Conservation (phyloP, 2,888 invertebrate genomes). For the Zhengitettix transpicula region DNA sequence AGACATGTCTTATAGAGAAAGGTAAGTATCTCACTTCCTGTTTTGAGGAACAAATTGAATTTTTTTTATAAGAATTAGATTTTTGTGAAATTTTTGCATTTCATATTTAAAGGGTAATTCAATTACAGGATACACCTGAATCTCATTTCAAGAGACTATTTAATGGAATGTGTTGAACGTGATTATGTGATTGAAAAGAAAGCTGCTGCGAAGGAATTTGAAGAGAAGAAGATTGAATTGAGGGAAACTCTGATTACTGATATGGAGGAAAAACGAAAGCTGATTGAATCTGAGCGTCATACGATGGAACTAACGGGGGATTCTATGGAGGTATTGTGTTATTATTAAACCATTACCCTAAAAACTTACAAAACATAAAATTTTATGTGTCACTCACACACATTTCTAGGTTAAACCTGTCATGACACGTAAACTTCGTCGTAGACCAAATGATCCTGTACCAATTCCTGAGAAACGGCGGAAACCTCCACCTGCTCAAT, state of each 20-base stretch:
- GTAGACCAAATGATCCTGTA: slow-evolving; percentile 86
- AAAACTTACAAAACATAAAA: no score
- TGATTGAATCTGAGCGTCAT: slow-evolving; percentile 74
- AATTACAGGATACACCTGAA: slow-evolving; percentile 42
- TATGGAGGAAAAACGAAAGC: slow-evolving; percentile 79
- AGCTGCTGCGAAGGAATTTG: slow-evolving; percentile 79
- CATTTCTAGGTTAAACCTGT: slow-evolving; percentile 59
- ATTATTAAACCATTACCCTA: no score
- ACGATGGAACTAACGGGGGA: slow-evolving; percentile 83
- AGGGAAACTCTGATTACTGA: slow-evolving; percentile 78
- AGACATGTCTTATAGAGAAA: slow-evolving; percentile 66
- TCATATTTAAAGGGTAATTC: not conserved
- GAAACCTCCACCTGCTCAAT: slow-evolving; percentile 65
- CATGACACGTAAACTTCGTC: slow-evolving; percentile 81
- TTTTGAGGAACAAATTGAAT: not conserved
- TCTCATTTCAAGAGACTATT: slow-evolving; percentile 58
- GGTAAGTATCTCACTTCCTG: slow-evolving; percentile 23
- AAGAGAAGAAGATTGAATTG: slow-evolving; percentile 84
- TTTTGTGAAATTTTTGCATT: not conserved
- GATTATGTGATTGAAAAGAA: slow-evolving; percentile 80
- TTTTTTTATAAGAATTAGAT: not conserved
- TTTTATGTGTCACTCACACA: no score
- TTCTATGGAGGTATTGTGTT: slow-evolving; percentile 48
- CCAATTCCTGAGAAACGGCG: slow-evolving; percentile 72
- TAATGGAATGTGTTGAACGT: slow-evolving; percentile 71